A percentile compares a stretch with the other conserved stretches of the same genome.
phyloP scores from a whole-genome alignment of 2,113 vertebrate genomes.

The Etia nguti region DNA sequence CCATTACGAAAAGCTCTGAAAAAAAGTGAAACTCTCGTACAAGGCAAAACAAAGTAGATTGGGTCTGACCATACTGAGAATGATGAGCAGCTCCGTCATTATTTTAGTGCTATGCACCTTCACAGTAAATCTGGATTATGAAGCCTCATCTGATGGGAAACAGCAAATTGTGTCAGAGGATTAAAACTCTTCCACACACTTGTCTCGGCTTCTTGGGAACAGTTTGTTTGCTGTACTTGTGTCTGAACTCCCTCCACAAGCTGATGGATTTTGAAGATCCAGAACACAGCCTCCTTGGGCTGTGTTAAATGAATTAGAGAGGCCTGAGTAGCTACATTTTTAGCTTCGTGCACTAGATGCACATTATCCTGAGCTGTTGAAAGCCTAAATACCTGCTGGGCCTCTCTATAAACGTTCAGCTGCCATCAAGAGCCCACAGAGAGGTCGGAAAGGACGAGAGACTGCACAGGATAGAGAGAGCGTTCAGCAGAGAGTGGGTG shows the following conservation, averaged over 20 bases:
- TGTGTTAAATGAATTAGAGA: conserved; percentile 57
- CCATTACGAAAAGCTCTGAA: background rate
- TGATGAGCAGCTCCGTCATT: background rate
- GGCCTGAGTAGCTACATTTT: conserved; percentile 58
- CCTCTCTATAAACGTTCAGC: conserved; percentile 20
- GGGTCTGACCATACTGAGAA: background rate
- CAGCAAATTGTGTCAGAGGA: conserved; percentile 12
- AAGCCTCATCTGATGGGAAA: background rate
- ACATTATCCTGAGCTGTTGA: conserved; percentile 56
- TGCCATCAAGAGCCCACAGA: conserved; percentile 53
- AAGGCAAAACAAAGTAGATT: background rate
- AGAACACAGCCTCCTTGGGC: conserved; percentile 33
- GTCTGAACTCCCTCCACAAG: conserved; percentile 11
- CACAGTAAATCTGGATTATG: background rate
- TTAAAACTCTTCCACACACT: conserved; percentile 9
- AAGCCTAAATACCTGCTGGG: conserved; percentile 60
- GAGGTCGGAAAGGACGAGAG: conserved; percentile 34
- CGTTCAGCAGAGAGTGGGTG: conserved; percentile 27
- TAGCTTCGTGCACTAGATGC: conserved; percentile 47
- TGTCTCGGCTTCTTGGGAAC: background rate
- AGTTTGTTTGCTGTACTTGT: conserved; percentile 23
- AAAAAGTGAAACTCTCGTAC: background rate
- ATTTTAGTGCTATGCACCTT: background rate
- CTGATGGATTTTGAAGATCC: conserved; percentile 48
- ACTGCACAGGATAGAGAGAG: conserved; percentile 19